These are phyloP conservation scores for Aspidiotus destructor DNA, from an alignment of 2,888 invertebrate species.

Conservation along the genomic window DNA sequence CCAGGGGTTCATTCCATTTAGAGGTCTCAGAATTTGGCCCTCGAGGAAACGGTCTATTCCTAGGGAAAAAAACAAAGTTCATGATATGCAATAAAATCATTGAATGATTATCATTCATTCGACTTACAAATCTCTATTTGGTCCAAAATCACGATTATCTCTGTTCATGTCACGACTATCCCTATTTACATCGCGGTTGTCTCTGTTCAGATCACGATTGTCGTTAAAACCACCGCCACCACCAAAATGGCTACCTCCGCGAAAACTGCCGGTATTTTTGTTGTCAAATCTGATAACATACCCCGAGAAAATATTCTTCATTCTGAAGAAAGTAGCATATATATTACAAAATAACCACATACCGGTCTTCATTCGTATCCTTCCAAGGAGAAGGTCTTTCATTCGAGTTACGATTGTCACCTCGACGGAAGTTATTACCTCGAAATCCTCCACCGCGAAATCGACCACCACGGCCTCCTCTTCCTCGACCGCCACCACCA, in stretches of 20 bases:
- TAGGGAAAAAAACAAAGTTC: too few species aligned
- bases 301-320: background rate
- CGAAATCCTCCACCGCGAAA: constrained; percentile 7
- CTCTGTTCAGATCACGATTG: constrained; percentile 12
- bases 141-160: constrained; percentile 21
- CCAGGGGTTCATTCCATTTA: constrained; percentile 17
- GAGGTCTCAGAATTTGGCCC: background rate
- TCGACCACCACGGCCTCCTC: background rate
- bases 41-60: background rate
- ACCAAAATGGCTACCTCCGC: background rate
- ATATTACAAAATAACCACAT: background rate
- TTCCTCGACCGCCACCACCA: background rate
- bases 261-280: constrained; percentile 8
- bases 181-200: background rate
- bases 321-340: background rate
- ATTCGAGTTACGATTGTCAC: constrained; percentile 4
- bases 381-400: constrained; percentile 26
- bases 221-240: background rate
- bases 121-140: constrained; percentile 13
- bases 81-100: too few species aligned
- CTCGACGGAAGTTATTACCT: background rate
- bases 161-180: constrained; percentile 9
- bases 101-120: background rate
- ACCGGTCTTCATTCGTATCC: constrained; percentile 6
- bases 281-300: constrained; percentile 14